These are phyloP conservation scores for Leucania comma DNA, from an alignment of 2,888 invertebrate species.

Conservation along the genomic window DNA sequence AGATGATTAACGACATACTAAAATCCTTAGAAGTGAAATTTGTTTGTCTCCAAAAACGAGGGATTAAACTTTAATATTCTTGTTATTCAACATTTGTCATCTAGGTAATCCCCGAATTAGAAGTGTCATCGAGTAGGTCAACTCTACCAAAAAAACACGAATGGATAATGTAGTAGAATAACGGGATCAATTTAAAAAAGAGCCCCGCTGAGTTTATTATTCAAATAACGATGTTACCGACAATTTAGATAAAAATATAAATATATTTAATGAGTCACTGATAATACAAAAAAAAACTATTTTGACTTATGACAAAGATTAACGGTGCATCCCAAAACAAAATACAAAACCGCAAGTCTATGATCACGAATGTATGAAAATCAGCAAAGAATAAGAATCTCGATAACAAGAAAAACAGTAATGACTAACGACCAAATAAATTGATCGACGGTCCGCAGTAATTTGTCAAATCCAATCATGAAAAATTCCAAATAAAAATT, in stretches of 20 bases:
- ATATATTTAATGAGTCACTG: neutral
- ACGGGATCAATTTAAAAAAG: neutral
- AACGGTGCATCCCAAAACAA: constrained; percentile 35
- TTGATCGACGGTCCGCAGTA: constrained; percentile 77
- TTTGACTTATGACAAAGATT: constrained; percentile 20
- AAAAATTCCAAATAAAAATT: constrained; percentile 80
- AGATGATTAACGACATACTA: constrained; percentile 4
- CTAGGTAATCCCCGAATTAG: constrained; percentile 36
- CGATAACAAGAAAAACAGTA: constrained; percentile 71
- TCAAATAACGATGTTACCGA: constrained; percentile 1
- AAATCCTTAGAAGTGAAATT: constrained; percentile 32
- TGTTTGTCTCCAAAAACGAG: constrained; percentile 4
- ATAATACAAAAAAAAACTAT: constrained; percentile 10
- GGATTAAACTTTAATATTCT: constrained; percentile 16
- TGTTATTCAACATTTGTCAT: constrained; percentile 16
- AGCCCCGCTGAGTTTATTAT: neutral
- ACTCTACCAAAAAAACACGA: neutral
- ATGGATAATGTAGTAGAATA: neutral
- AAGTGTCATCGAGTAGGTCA: constrained; percentile 3
- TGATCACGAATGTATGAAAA: constrained; percentile 45
- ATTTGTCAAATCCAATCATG: constrained; percentile 89
- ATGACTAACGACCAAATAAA: constrained; percentile 80
- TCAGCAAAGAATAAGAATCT: constrained; percentile 57
- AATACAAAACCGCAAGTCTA: constrained; percentile 33
- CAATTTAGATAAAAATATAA: neutral